These are phyloP conservation scores for Drosophila ercepeae DNA, from an alignment of 1,140 invertebrate species.

Conservation along the genomic window DNA sequence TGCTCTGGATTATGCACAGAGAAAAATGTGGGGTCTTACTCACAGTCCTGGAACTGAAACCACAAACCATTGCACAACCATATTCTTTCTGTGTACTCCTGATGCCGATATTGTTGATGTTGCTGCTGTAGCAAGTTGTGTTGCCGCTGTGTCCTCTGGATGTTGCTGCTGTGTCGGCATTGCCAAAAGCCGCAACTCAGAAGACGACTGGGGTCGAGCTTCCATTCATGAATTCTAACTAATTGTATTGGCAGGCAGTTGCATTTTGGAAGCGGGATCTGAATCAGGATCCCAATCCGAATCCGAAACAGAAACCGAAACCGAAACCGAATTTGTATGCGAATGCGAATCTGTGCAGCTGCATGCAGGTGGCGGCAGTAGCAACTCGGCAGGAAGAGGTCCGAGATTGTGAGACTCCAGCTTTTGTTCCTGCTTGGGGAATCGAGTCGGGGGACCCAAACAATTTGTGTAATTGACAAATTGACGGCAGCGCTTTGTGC, in stretches of 20 bases:
- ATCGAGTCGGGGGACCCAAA: constrained; percentile 44
- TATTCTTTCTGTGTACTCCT: not conserved
- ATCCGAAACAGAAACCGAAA: constrained; percentile 4
- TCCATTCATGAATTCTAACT: constrained; percentile 79
- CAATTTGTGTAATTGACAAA: constrained; percentile 84
- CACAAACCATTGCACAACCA: not conserved
- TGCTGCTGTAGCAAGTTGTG: constrained; percentile 8
- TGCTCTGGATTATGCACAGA: not conserved
- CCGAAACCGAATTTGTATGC: not conserved
- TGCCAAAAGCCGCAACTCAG: constrained; percentile 65
- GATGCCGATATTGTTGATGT: not conserved
- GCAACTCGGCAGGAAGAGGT: constrained; percentile 55
- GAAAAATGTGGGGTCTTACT: too few species aligned
- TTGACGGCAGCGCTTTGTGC: constrained; percentile 81
- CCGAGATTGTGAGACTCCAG: constrained; percentile 31
- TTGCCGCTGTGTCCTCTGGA: constrained; percentile 19
- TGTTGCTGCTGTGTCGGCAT: constrained; percentile 49
- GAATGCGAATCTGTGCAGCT: constrained; percentile 72
- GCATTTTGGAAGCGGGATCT: constrained; percentile 64
- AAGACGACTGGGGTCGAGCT: constrained; percentile 46
- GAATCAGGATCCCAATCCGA: not conserved
- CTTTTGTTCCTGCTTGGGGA: constrained; percentile 39
- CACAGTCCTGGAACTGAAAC: not conserved
- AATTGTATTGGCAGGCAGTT: constrained; percentile 78
- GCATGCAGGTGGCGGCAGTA: constrained; percentile 68